A percentile compares a stretch with the other conserved stretches of the same genome.
Conservation (phyloP, 1,140 invertebrate species). For the Sitobion miscanthi region DNA sequence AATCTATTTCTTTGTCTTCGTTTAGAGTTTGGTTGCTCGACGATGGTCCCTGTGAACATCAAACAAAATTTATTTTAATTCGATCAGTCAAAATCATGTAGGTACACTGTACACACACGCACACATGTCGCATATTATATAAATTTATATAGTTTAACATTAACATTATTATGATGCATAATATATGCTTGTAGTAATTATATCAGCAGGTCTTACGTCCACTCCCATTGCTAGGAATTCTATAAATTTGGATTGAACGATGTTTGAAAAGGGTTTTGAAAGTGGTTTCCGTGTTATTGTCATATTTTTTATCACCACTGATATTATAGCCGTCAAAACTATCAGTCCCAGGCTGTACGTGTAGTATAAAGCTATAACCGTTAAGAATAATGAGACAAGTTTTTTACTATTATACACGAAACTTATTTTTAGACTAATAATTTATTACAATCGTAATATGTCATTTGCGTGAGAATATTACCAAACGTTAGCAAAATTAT, state of each 20-base stretch:
- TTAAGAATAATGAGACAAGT: not conserved
- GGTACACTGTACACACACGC: not conserved
- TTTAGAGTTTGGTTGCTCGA: not conserved
- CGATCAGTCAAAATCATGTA: not conserved
- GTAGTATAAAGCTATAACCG: not conserved
- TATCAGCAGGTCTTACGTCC: not conserved
- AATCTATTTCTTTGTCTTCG: not conserved
- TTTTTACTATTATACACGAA: not conserved
- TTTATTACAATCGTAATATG: not conserved
- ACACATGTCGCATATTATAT: too few species aligned
- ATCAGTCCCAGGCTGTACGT: not conserved
- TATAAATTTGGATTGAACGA: not conserved
- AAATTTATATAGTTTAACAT: too few species aligned
- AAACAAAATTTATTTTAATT: not conserved
- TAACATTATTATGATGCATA: not conserved
- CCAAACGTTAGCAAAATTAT: not conserved
- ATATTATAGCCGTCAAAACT: constrained; percentile 1
- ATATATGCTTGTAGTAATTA: not conserved
- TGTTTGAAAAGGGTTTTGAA: not conserved
- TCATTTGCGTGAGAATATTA: not conserved
- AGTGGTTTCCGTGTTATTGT: not conserved
- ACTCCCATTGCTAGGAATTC: not conserved
- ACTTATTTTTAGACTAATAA: not conserved
- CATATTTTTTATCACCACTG: not conserved
- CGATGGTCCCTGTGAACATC: not conserved